phyloP scores from a whole-genome alignment of 2,888 invertebrate genomes.

The Heliothis peltigera region DNA sequence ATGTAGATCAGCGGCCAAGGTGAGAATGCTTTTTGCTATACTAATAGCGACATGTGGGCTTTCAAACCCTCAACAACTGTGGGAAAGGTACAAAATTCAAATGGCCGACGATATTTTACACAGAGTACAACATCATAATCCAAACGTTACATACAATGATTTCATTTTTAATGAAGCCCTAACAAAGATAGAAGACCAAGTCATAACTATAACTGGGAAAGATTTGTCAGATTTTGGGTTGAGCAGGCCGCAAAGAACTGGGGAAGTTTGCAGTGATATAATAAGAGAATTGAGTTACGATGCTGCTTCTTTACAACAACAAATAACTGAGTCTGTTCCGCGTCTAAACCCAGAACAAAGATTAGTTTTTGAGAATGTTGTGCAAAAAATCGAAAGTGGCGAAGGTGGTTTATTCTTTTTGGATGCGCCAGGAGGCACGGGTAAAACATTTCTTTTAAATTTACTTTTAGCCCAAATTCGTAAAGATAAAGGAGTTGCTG shows the following conservation, averaged over 20 bases:
- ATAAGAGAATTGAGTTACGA: not conserved
- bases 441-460: conserved; percentile 12
- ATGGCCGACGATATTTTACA: conserved; percentile 4
- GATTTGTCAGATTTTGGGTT: not conserved
- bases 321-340: not conserved
- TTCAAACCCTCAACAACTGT: not conserved
- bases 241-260: not conserved
- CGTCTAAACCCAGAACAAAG: not conserved
- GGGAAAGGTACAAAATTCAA: conserved; percentile 2
- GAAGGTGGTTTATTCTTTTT: conserved; percentile 5
- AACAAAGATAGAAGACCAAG: conserved; percentile 6
- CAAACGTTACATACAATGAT: conserved; percentile 2
- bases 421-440: conserved; percentile 6
- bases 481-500: conserved; percentile 8
- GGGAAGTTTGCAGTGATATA: not conserved
- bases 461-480: conserved; percentile 6
- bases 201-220: conserved; percentile 5
- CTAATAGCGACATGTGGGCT: conserved; percentile 8
- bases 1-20: not conserved
- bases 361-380: not conserved
- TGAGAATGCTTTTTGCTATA: conserved; percentile 5
- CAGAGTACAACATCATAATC: not conserved
- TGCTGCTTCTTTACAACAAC: not conserved
- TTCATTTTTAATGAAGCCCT: not conserved
- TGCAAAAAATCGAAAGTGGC: not conserved